Percentiles rank a stretch among this genome's conserved stretches.
Evolutionary conservation across 2,797 vertebrate species (phyloP).

Genomic region (Falco biarmicus): DNA sequence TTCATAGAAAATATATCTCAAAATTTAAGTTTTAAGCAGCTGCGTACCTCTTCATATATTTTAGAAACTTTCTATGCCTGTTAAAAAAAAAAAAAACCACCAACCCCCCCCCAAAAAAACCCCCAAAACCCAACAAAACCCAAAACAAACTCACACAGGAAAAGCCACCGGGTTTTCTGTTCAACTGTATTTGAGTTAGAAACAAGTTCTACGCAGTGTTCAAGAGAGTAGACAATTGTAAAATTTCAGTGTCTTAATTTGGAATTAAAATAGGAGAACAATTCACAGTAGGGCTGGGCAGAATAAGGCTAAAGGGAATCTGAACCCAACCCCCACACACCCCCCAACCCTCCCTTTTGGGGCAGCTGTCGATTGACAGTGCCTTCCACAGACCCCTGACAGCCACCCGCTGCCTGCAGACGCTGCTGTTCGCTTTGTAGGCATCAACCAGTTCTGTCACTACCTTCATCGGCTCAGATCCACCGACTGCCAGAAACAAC

Average conservation of each 20-base stretch:
- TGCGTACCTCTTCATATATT: not conserved
- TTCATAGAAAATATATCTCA: not conserved
- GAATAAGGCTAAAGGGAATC: not conserved
- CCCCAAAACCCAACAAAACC: too few species aligned
- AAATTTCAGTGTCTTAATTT: not conserved
- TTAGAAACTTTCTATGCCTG: not conserved
- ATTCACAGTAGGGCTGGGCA: not conserved
- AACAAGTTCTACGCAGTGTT: not conserved
- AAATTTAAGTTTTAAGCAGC: not conserved
- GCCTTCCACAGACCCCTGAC: not conserved
- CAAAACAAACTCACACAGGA: not conserved
- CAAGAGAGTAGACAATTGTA: not conserved
- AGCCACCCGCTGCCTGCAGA: not conserved
- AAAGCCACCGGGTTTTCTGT: not conserved
- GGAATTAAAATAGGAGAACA: not conserved
- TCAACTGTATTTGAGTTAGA: not conserved
- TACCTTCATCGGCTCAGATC: not conserved
- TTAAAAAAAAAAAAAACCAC: not conserved
- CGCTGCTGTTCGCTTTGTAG: not conserved
- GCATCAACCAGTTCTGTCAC: not conserved
- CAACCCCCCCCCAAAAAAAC: too few species aligned
- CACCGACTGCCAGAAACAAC: fast-evolving
- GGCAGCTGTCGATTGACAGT: too few species aligned
- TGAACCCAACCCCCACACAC: not conserved
- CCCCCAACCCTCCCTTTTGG: not conserved